phyloP scores from a whole-genome alignment of 1,140 invertebrate genomes.

The Thereuonema tuberculata region DNA sequence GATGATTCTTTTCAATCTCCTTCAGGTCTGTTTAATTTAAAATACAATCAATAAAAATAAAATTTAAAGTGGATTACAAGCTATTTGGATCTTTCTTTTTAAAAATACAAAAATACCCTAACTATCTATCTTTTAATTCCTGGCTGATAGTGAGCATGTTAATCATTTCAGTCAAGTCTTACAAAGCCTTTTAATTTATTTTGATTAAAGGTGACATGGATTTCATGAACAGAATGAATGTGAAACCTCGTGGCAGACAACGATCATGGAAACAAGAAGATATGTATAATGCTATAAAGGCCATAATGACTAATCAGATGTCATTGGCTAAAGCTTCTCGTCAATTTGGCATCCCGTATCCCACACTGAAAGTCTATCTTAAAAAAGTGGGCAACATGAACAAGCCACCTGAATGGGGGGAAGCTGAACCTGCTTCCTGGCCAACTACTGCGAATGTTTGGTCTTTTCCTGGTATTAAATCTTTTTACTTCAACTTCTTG shows the following conservation, averaged over 20 bases:
- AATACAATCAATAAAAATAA: too few species aligned
- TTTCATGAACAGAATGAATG: slow-evolving; percentile 2
- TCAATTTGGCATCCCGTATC: slow-evolving; percentile 87
- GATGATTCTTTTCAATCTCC: too few species aligned
- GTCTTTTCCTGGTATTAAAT: neutral
- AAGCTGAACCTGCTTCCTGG: neutral
- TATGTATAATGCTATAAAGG: slow-evolving; percentile 85
- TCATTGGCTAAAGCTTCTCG: slow-evolving; percentile 74
- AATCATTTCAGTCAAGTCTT: too few species aligned
- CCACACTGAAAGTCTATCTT: slow-evolving; percentile 83
- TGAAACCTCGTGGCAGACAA: slow-evolving; percentile 4
- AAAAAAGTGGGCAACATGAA: slow-evolving; percentile 86
- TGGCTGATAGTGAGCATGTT: too few species aligned
- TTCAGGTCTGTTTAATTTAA: too few species aligned
- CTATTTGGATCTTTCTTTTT: too few species aligned
- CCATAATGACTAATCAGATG: slow-evolving; percentile 75
- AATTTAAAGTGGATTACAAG: too few species aligned
- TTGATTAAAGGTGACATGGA: slow-evolving; percentile 1
- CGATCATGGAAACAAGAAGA: slow-evolving; percentile 71
- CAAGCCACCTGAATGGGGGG: slow-evolving; percentile 48
- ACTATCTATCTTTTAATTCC: too few species aligned
- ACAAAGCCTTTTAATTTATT: too few species aligned
- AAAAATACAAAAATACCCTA: too few species aligned
- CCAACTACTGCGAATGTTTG: neutral
- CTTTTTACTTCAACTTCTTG: neutral